A percentile compares a stretch with the other conserved stretches of the same genome.
Conservation (phyloP, 2,113 vertebrate species). For the Miniopterus natalensis region DNA sequence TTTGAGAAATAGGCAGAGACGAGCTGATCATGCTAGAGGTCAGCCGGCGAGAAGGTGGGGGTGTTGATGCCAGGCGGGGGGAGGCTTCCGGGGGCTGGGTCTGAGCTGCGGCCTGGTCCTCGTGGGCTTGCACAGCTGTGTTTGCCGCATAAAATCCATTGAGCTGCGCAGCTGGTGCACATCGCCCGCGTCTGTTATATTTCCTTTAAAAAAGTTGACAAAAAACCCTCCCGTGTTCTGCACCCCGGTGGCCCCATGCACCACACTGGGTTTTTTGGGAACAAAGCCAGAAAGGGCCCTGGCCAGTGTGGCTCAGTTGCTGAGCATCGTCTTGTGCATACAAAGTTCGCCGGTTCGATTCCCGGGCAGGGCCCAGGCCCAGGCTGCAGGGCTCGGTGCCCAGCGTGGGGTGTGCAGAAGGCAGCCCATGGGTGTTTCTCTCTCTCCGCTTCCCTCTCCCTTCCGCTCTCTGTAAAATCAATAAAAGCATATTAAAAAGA, state of each 20-base stretch:
- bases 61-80: accelerated
- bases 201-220: background rate
- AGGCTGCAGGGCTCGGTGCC: too few species aligned
- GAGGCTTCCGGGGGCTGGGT: background rate
- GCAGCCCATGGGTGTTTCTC: too few species aligned
- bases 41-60: accelerated
- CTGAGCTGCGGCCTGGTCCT: accelerated
- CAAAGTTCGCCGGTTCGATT: too few species aligned
- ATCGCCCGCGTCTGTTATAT: background rate
- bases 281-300: background rate
- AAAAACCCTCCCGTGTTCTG: too few species aligned
- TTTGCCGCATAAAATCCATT: background rate
- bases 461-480: too few species aligned
- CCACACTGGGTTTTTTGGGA: background rate
- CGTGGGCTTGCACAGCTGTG: background rate
- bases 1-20: background rate
- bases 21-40: background rate
- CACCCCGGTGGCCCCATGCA: background rate
- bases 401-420: too few species aligned
- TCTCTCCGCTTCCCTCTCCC: too few species aligned
- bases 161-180: accelerated
- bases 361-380: too few species aligned
- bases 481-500: too few species aligned
- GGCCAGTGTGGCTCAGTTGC: too few species aligned
- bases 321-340: too few species aligned